Conservation (phyloP, 2,797 vertebrate genomes). For the Orestias chungarensis region DNA sequence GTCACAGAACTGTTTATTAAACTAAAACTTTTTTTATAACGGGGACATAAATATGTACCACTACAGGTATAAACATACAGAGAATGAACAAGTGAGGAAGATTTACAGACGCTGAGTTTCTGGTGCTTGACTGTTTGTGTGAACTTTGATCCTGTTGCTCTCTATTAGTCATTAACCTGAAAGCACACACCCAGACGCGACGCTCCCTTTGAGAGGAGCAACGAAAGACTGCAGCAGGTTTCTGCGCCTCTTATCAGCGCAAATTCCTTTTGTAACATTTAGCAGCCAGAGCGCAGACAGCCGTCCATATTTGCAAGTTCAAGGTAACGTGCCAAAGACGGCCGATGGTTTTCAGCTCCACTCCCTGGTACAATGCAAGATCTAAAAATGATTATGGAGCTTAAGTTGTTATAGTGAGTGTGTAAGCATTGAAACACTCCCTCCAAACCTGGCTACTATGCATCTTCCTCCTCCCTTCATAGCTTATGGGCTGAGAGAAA, state of each 20-base stretch:
- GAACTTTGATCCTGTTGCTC: constrained; percentile 66
- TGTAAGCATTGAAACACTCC: constrained; percentile 42
- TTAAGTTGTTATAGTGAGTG: constrained; percentile 36
- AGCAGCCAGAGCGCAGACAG: constrained; percentile 13
- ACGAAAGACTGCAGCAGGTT: constrained; percentile 37
- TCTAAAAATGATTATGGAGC: constrained; percentile 31
- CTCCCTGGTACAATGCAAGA: constrained; percentile 6
- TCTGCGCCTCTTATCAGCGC: constrained; percentile 14
- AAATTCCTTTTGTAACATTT: constrained; percentile 12
- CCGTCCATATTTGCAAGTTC: not conserved
- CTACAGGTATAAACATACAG: not conserved
- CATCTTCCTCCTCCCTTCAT: constrained; percentile 37
- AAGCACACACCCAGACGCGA: constrained; percentile 66
- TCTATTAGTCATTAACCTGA: constrained; percentile 82
- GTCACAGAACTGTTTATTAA: not conserved
- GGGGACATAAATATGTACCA: not conserved
- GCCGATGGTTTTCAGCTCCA: not conserved
- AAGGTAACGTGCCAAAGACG: not conserved
- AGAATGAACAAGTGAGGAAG: constrained; percentile 1
- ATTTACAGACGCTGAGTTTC: constrained; percentile 42
- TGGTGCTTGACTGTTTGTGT: constrained; percentile 40
- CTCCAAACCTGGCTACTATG: constrained; percentile 27
- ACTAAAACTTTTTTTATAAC: too few species aligned
- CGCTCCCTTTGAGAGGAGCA: constrained; percentile 42
- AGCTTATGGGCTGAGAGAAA: constrained; percentile 49